These are phyloP conservation scores for Tachuris rubrigastra DNA, from an alignment of 2,113 vertebrate species.

Conservation along the genomic window DNA sequence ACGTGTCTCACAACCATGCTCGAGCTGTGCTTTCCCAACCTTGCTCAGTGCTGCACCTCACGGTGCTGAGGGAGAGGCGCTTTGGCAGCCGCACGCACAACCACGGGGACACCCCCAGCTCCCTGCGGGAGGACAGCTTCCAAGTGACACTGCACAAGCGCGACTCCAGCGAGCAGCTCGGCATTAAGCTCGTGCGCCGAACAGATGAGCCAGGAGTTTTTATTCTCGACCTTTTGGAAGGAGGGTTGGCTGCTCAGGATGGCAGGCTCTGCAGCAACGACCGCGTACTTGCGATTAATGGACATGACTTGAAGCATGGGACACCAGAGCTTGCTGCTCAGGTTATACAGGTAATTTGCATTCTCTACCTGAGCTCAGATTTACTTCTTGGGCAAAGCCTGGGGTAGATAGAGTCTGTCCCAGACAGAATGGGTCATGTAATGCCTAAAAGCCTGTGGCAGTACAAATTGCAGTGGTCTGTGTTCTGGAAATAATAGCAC, in stretches of 20 bases:
- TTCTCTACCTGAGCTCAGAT: background rate
- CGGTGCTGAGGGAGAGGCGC: conserved; percentile 89
- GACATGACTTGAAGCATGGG: conserved; percentile 92
- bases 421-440: background rate
- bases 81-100: conserved; percentile 79
- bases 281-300: conserved; percentile 91
- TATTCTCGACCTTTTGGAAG: conserved; percentile 92
- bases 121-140: conserved; percentile 83
- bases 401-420: background rate
- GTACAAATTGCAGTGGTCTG: background rate
- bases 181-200: conserved; percentile 94
- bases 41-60: conserved; percentile 88
- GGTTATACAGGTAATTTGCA: conserved; percentile 89
- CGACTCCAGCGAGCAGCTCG: conserved; percentile 91
- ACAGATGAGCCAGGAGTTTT: conserved; percentile 95
- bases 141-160: conserved; percentile 91
- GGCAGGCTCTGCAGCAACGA: conserved; percentile 92
- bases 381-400: background rate
- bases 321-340: conserved; percentile 95
- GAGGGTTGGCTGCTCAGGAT: conserved; percentile 92
- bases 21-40: conserved; percentile 89
- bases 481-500: background rate
- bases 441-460: background rate
- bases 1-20: conserved; percentile 92
- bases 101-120: conserved; percentile 63